Evolutionary conservation across 2,888 invertebrate species (phyloP).

Genomic region (Sphecodes monilicornis): DNA sequence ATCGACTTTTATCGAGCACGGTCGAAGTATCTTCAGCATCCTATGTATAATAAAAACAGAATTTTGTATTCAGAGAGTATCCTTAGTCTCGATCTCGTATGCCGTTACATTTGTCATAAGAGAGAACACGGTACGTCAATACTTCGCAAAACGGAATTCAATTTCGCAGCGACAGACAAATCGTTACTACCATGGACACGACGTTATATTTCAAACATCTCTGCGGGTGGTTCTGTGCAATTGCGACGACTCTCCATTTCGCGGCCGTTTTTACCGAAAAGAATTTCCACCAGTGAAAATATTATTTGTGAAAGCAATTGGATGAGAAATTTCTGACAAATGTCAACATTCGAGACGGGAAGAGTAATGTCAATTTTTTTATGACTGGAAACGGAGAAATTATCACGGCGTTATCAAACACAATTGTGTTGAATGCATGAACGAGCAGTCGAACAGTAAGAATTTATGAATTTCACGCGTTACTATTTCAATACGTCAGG

Average conservation of each 20-base stretch:
- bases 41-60: conserved; percentile 32
- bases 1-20: conserved; percentile 33
- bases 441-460: background rate
- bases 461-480: background rate
- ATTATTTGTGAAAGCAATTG: background rate
- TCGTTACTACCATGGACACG: background rate
- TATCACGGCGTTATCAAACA: background rate
- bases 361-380: background rate
- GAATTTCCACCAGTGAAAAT: background rate
- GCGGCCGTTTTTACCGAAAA: background rate
- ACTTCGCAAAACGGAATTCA: conserved; percentile 17
- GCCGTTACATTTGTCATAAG: conserved; percentile 30
- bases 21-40: background rate
- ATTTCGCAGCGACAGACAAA: conserved; percentile 13
- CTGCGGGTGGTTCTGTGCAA: background rate
- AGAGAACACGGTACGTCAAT: background rate
- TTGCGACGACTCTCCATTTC: background rate
- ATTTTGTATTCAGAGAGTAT: conserved; percentile 22
- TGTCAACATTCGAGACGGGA: background rate
- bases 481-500: background rate
- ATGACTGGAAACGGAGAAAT: background rate
- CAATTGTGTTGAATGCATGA: background rate
- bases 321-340: background rate
- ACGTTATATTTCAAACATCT: background rate
- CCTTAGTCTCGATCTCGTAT: conserved; percentile 1